A percentile compares a stretch with the other conserved stretches of the same genome.
Evolutionary conservation across 2,113 vertebrate genomes (phyloP).

Genomic region (Charina bottae): DNA sequence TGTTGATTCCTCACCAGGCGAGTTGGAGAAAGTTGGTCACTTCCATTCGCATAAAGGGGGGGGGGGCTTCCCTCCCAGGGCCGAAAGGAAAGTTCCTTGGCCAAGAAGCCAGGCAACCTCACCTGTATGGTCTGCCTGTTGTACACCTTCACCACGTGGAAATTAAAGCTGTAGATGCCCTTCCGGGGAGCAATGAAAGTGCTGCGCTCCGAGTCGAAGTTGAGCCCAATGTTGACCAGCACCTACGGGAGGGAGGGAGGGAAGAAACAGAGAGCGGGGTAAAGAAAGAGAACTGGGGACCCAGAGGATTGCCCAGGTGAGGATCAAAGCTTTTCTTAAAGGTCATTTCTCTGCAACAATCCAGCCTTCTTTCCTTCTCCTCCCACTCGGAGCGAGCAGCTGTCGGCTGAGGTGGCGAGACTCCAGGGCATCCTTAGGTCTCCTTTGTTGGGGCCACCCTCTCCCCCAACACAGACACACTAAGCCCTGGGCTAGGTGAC

Average conservation of each 20-base stretch:
- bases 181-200: slow-evolving; percentile 95
- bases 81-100: not conserved
- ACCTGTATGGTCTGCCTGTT: slow-evolving; percentile 99
- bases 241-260: slow-evolving; percentile 74
- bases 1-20: not conserved
- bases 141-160: slow-evolving; percentile 99
- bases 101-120: slow-evolving; percentile 19
- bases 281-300: not conserved
- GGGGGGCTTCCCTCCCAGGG: not conserved
- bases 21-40: not conserved
- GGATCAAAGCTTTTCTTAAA: not conserved
- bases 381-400: not conserved
- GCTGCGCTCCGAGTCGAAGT: slow-evolving; percentile 95
- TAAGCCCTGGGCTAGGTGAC: not conserved
- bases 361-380: not conserved
- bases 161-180: slow-evolving; percentile 99
- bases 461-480: not conserved
- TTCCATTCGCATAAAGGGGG: not conserved
- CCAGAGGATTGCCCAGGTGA: not conserved
- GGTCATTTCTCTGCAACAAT: not conserved
- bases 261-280: not conserved
- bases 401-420: not conserved
- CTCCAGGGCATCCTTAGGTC: not conserved
- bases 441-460: not conserved
- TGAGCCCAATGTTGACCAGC: slow-evolving; percentile 92